Percentiles rank a stretch among this genome's conserved stretches.
These are phyloP conservation scores for Ptychoptera albimana DNA, from an alignment of 2,888 invertebrate genomes.

Conservation along the genomic window DNA sequence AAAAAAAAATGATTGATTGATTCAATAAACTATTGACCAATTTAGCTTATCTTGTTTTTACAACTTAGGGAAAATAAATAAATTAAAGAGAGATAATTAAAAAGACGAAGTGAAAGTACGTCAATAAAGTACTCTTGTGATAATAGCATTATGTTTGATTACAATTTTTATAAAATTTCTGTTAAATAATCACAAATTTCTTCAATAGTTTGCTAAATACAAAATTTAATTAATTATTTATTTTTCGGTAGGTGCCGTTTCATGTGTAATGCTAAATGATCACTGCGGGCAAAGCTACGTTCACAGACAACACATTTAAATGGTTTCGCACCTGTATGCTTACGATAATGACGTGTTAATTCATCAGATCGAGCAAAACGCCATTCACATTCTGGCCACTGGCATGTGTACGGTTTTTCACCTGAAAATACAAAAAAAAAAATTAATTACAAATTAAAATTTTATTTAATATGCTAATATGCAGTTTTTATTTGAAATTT, in stretches of 20 bases:
- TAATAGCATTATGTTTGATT: too few species aligned
- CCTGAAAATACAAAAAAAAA: constrained; percentile 42
- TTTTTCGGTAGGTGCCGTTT: constrained; percentile 86
- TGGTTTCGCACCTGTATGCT: constrained; percentile 93
- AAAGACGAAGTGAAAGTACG: too few species aligned
- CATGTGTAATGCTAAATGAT: constrained; percentile 92
- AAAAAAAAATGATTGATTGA: too few species aligned
- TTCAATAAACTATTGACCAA: too few species aligned
- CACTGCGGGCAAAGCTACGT: constrained; percentile 85
- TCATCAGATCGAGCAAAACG: constrained; percentile 92
- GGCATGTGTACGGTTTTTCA: constrained; percentile 95
- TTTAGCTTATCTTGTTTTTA: too few species aligned
- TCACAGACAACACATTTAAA: constrained; percentile 94
- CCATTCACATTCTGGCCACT: constrained; percentile 98
- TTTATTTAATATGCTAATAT: too few species aligned
- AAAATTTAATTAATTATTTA: constrained; percentile 16
- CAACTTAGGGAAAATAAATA: too few species aligned
- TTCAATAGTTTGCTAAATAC: neutral
- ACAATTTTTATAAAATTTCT: too few species aligned
- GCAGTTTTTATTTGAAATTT: neutral
- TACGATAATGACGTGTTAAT: constrained; percentile 88
- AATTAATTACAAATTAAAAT: neutral
- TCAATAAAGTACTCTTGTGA: too few species aligned
- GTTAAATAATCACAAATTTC: too few species aligned
- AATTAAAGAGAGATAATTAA: too few species aligned